Percentiles rank a stretch among this genome's conserved stretches.
Evolutionary conservation across 2,888 invertebrate species (phyloP).

Genomic region (Philonicus albiceps): DNA sequence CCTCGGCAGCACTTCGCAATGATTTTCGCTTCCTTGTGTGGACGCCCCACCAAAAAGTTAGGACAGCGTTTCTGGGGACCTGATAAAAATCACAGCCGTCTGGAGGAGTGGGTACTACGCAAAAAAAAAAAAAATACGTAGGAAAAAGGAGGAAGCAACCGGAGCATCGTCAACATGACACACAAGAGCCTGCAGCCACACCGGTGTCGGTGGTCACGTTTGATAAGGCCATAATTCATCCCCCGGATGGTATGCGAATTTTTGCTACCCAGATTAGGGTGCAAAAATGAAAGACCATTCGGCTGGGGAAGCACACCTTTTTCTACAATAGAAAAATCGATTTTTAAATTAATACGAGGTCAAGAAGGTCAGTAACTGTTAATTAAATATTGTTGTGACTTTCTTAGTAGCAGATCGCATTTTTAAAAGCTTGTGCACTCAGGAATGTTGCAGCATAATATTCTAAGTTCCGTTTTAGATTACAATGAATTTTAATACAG

Average conservation of each 20-base stretch:
- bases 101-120: not conserved
- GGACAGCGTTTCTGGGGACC: not conserved
- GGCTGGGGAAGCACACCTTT: not conserved
- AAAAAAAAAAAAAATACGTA: not conserved
- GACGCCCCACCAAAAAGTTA: not conserved
- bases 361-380: not conserved
- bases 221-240: slow-evolving; percentile 41
- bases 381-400: too few species aligned
- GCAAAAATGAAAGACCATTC: not conserved
- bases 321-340: not conserved
- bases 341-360: not conserved
- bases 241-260: not conserved
- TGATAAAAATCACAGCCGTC: not conserved
- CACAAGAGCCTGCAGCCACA: not conserved
- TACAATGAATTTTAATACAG: too few species aligned
- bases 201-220: slow-evolving; percentile 34
- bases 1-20: slow-evolving; percentile 28
- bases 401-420: too few species aligned
- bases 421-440: too few species aligned
- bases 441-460: too few species aligned
- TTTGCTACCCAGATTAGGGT: not conserved
- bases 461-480: too few species aligned
- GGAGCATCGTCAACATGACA: slow-evolving; percentile 19
- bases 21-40: slow-evolving; percentile 13
- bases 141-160: not conserved